These are phyloP conservation scores for Pavo muticus DNA, from an alignment of 2,113 vertebrate species.

Conservation along the genomic window DNA sequence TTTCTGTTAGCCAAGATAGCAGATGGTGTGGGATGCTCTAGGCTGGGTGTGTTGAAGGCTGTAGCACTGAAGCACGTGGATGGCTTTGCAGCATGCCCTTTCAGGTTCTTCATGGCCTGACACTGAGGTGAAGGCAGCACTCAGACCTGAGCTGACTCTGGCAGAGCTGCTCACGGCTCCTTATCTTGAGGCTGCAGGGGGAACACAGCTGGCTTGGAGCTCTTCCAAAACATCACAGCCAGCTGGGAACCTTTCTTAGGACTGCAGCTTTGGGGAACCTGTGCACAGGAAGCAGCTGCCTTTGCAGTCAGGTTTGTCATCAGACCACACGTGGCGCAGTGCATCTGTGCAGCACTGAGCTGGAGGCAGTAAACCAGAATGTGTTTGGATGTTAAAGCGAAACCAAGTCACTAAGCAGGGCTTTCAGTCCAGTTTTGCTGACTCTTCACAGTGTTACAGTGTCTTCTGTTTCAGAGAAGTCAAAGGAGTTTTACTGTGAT, in stretches of 20 bases:
- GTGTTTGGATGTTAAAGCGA: neutral
- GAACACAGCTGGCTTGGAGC: neutral
- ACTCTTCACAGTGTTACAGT: neutral
- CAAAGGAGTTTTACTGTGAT: neutral
- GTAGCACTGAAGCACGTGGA: neutral
- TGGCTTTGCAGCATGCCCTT: neutral
- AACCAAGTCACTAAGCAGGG: neutral
- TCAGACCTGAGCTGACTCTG: neutral
- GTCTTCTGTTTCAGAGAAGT: neutral
- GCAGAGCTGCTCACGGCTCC: neutral
- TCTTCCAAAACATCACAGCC: neutral
- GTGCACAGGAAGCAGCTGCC: neutral
- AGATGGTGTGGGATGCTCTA: neutral
- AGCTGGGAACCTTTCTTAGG: neutral
- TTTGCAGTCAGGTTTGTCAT: neutral
- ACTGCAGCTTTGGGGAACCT: neutral
- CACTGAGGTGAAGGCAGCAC: neutral
- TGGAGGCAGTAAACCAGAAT: neutral
- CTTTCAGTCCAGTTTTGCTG: neutral
- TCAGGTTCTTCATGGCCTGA: neutral
- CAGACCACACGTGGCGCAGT: fast-evolving
- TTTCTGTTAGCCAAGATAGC: neutral
- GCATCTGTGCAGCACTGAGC: neutral
- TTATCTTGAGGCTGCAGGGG: neutral
- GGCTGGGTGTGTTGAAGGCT: neutral